Evolutionary conservation across 2,888 invertebrate genomes (phyloP).

Genomic region (Cryptocheilus praepositus): DNA sequence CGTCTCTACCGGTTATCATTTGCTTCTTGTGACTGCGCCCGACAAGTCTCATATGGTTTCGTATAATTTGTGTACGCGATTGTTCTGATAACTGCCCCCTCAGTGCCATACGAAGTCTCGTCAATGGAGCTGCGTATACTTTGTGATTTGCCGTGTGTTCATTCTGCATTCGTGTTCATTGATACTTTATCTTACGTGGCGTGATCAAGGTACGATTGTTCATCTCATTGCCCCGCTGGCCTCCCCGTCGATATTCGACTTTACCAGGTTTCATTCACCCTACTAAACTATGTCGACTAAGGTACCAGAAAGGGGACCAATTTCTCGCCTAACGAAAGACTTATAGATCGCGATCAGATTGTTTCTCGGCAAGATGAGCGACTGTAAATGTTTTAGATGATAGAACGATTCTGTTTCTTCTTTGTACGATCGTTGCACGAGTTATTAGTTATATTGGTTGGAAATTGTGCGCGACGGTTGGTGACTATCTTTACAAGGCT

Average conservation of each 20-base stretch:
- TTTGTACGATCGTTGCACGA: too few species aligned
- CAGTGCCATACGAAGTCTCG: constrained; percentile 27
- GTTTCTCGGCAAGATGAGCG: too few species aligned
- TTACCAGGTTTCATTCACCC: not conserved
- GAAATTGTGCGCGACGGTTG: too few species aligned
- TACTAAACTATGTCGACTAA: not conserved
- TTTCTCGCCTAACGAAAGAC: constrained; percentile 21
- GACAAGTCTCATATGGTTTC: too few species aligned
- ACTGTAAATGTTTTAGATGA: too few species aligned
- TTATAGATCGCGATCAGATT: not conserved
- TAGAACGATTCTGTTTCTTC: too few species aligned
- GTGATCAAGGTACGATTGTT: constrained; percentile 30
- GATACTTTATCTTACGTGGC: constrained; percentile 37
- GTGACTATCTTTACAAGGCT: too few species aligned
- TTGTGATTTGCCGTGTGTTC: constrained; percentile 14
- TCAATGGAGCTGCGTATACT: not conserved
- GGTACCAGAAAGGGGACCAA: constrained; percentile 43
- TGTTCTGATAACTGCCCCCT: not conserved
- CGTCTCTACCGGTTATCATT: not conserved
- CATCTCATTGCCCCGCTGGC: constrained; percentile 28
- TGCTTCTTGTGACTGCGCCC: too few species aligned
- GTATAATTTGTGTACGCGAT: too few species aligned
- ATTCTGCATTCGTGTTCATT: constrained; percentile 31
- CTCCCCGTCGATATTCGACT: not conserved
- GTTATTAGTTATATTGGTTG: too few species aligned